Evolutionary conservation across 2,797 vertebrate species (phyloP).

Genomic region (Nannoperca australis): DNA sequence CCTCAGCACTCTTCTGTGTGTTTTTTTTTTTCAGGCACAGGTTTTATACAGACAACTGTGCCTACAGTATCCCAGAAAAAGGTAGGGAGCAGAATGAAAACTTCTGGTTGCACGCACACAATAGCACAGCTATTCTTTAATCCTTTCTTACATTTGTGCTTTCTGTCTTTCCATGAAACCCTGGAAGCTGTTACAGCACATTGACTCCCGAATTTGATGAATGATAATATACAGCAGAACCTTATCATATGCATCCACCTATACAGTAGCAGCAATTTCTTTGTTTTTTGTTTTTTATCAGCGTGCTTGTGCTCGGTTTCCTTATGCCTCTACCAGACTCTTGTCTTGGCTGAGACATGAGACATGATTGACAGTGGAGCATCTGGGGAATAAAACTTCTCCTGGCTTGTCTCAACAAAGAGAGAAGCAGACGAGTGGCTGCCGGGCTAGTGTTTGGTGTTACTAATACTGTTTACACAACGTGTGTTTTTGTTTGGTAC

Average conservation of each 20-base stretch:
- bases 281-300: slow-evolving; percentile 3
- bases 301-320: slow-evolving; percentile 15
- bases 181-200: slow-evolving; percentile 21
- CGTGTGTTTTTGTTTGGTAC: slow-evolving; percentile 58
- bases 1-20: slow-evolving; percentile 19
- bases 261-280: slow-evolving; percentile 7
- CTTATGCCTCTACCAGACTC: slow-evolving; percentile 36
- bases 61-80: slow-evolving; percentile 41
- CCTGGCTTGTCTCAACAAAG: slow-evolving; percentile 64
- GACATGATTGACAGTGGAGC: slow-evolving; percentile 50
- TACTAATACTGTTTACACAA: slow-evolving; percentile 69
- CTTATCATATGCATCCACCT: slow-evolving; percentile 11
- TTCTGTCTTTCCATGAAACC: slow-evolving; percentile 26
- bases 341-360: slow-evolving; percentile 41
- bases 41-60: slow-evolving; percentile 35
- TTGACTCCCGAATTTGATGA: slow-evolving; percentile 11
- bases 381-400: slow-evolving; percentile 71
- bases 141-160: slow-evolving; percentile 16
- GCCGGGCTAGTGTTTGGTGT: slow-evolving; percentile 59
- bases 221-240: slow-evolving; percentile 10
- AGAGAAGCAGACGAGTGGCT: slow-evolving; percentile 59
- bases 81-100: slow-evolving; percentile 25
- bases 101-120: slow-evolving; percentile 27
- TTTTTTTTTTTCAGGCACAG: slow-evolving; percentile 27
- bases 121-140: slow-evolving; percentile 35